Percentiles rank a stretch among this genome's conserved stretches.
These are phyloP conservation scores for Lochmaea crataegi DNA, from an alignment of 2,888 invertebrate genomes.

Conservation along the genomic window DNA sequence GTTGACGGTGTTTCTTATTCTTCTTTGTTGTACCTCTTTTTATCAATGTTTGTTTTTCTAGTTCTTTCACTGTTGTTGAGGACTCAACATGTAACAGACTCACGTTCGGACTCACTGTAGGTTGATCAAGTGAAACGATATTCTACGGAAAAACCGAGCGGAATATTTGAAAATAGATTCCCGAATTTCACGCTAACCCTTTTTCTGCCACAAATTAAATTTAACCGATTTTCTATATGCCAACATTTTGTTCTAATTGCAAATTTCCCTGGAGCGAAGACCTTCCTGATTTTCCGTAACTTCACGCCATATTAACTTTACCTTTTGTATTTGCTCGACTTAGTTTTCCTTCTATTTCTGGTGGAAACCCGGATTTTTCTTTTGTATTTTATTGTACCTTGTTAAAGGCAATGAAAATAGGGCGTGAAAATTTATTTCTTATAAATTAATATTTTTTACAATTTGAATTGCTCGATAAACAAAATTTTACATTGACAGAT, in stretches of 20 bases:
- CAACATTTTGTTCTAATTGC: conserved; percentile 48
- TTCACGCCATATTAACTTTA: conserved; percentile 44
- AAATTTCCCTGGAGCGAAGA: conserved; percentile 41
- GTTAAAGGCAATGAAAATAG: conserved; percentile 32
- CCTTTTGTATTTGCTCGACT: conserved; percentile 43
- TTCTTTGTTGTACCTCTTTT: no score
- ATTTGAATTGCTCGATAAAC: neutral
- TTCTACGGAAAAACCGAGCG: neutral
- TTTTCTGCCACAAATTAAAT: neutral
- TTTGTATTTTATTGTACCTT: conserved; percentile 36
- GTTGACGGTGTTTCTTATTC: no score
- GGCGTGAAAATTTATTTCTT: conserved; percentile 26
- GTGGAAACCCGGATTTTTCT: conserved; percentile 18
- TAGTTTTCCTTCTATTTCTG: conserved; percentile 36
- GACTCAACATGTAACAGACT: no score
- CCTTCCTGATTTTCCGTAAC: conserved; percentile 46
- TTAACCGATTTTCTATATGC: conserved; percentile 44
- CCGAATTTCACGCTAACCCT: conserved; percentile 10
- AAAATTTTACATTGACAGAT: neutral
- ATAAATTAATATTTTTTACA: conserved; percentile 28
- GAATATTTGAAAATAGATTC: neutral
- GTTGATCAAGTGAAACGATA: neutral
- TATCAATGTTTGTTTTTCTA: no score
- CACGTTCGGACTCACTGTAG: no score
- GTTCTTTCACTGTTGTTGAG: no score